Base-by-base conservation (phyloP, 2,797 vertebrate species). In the Rhinophrynus dorsalis region DNA sequence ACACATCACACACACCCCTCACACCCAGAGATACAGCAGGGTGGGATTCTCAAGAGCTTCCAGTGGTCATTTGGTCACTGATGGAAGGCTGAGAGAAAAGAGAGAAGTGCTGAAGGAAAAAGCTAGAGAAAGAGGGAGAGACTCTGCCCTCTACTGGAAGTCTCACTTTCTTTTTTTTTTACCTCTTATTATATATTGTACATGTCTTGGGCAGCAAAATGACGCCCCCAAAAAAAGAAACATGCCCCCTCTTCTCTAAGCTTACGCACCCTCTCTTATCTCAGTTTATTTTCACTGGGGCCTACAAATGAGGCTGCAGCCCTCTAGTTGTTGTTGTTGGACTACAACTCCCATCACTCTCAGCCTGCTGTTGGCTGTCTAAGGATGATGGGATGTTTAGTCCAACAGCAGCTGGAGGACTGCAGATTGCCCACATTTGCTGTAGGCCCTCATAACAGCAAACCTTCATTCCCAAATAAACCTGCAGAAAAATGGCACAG, bases 1-100 rank as follows among this genome's bases (percentile, higher is more conserved):
- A 54, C 62, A 67, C 70, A 54, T 73, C 45, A 66, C 50, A 59
- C 55, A 54, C 70, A 54, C 62, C 70, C 70, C 70, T 73, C 62
- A 40, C 48, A 32, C 45, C 42, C 44, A 38, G 8, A 72, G 52
- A 72, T 52, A 55, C 52, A 48, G 10, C 48, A 11, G 68, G 60
- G 27, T 47, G 47, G 44, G 26, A 72, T 54, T 38, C 18, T 51
- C 26, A 29, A 59, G 50, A 58, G 17, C 32, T 40, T 68, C 35
- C 57, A 60, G 47, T 55, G 57, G 56, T 32, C 32, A 51, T 32
- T n/a, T 54, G 50, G 52, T 40, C 51, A 30, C 15, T n/a, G 26
- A 57, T 20, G 54, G 20, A 52, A 45, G 26, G 44, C 44, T 32
- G 30, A 30, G 15, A 26, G 27, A 72, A 23, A 3, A 51, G 12